Evolutionary conservation across 2,797 vertebrate species (phyloP).

Genomic region (Anabas testudineus): DNA sequence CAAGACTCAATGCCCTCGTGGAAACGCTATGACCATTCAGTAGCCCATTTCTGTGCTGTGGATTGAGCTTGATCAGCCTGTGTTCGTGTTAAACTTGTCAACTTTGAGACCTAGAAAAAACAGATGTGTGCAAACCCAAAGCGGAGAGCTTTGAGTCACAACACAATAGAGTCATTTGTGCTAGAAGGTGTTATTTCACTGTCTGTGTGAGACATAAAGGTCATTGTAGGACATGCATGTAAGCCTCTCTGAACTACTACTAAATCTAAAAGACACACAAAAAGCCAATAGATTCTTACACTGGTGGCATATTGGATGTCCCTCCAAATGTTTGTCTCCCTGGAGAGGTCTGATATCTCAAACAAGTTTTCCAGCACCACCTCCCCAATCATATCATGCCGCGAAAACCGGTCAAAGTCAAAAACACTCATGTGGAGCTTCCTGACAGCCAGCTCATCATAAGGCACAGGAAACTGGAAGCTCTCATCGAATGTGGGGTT

Average conservation of each 20-base stretch:
- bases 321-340: constrained; percentile 96
- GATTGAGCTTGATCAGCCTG: no score
- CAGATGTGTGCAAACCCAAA: no score
- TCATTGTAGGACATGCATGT: neutral
- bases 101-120: no score
- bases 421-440: constrained; percentile 98
- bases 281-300: constrained; percentile 84
- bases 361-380: constrained; percentile 97
- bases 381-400: constrained; percentile 98
- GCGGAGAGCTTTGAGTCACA: no score
- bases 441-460: constrained; percentile 90
- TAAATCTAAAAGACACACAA: neutral
- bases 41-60: no score
- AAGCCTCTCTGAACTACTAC: constrained; percentile 1
- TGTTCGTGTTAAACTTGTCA: no score
- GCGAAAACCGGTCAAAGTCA: constrained; percentile 97
- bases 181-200: no score
- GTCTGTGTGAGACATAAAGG: neutral
- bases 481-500: constrained; percentile 95
- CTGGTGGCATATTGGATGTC: constrained; percentile 96
- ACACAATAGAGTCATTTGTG: no score
- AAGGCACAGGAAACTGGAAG: constrained; percentile 96
- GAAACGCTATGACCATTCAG: no score
- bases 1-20: no score
- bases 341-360: constrained; percentile 93